A percentile compares a stretch with the other conserved stretches of the same genome.
phyloP scores from a whole-genome alignment of 2,113 vertebrate genomes.

The Triplophysa tibetana region DNA sequence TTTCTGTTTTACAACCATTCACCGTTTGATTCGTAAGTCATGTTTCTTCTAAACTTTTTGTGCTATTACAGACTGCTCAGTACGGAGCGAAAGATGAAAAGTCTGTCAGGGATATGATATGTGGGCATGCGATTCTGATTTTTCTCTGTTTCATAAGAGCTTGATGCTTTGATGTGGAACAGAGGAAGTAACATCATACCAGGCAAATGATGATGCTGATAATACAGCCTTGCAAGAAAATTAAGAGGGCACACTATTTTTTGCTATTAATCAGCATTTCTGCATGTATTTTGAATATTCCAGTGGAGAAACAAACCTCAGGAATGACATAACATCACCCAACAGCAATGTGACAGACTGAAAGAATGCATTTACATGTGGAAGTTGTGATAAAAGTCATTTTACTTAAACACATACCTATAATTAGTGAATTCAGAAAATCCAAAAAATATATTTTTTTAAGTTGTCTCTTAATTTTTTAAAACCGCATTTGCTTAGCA shows the following conservation, averaged over 20 bases:
- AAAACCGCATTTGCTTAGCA: background rate
- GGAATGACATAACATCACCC: too few species aligned
- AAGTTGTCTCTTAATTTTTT: too few species aligned
- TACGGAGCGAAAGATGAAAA: conserved; percentile 19
- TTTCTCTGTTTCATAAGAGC: conserved; percentile 23
- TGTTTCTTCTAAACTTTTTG: background rate
- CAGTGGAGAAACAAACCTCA: too few species aligned
- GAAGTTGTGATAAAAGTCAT: too few species aligned
- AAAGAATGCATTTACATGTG: too few species aligned
- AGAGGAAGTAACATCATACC: conserved; percentile 7
- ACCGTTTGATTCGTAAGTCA: background rate
- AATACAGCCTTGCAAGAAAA: background rate
- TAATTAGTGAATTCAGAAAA: too few species aligned
- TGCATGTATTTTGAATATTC: too few species aligned
- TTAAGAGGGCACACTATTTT: too few species aligned
- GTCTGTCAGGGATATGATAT: background rate
- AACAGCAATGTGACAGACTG: too few species aligned
- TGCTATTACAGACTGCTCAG: background rate
- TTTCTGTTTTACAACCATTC: background rate
- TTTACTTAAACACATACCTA: too few species aligned
- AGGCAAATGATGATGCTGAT: conserved; percentile 9
- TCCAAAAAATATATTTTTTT: too few species aligned
- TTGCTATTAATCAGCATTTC: too few species aligned
- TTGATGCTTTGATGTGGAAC: conserved; percentile 25
- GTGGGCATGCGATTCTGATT: background rate